A percentile compares a stretch with the other conserved stretches of the same genome.
phyloP scores from a whole-genome alignment of 2,113 vertebrate species.

The Crotophaga sulcirostris region DNA sequence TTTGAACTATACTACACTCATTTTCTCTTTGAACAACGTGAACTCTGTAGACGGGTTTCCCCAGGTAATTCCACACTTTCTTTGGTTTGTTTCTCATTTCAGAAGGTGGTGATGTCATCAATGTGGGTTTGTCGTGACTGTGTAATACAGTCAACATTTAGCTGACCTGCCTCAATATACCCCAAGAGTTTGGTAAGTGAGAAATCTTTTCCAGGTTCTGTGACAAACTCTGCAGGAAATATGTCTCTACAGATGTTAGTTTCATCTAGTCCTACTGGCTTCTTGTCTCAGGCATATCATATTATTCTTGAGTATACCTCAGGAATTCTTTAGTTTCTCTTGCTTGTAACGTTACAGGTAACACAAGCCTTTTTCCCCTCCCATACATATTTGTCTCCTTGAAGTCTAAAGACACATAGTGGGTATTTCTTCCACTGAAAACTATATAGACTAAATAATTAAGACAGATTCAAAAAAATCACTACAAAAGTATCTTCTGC shows the following conservation, averaged over 20 bases:
- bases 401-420: background rate
- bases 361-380: background rate
- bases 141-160: background rate
- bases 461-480: background rate
- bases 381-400: background rate
- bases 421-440: background rate
- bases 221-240: background rate
- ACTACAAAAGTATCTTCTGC: background rate
- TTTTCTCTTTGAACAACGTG: background rate
- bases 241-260: background rate
- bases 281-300: background rate
- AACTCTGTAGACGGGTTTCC: background rate
- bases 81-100: background rate
- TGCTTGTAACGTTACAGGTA: background rate
- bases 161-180: background rate
- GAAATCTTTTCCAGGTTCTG: background rate
- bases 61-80: background rate
- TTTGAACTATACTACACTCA: background rate
- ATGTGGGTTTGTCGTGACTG: background rate
- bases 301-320: background rate
- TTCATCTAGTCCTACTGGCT: background rate
- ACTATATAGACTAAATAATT: background rate
- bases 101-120: background rate
- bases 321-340: background rate
- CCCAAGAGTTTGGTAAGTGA: background rate